Evolutionary conservation across 2,797 vertebrate species (phyloP), one percentile per base, ranked within the genome.

Genomic region (Mastacembelus armatus): DNA sequence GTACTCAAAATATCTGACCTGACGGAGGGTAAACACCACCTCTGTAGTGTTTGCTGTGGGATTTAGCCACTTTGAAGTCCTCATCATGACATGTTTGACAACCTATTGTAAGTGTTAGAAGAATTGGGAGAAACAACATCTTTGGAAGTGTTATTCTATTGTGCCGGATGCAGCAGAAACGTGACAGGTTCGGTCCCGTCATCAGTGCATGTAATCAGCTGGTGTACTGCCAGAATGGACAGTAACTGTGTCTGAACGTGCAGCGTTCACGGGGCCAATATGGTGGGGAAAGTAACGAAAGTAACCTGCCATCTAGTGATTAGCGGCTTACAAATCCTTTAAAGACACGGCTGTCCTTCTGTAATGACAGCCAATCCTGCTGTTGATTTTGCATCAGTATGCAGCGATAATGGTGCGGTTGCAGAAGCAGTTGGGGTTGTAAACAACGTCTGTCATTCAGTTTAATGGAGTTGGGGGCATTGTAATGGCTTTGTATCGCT

Each of bases 361-460:
- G 40, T 59, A 62, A 79, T 29, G 71, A 71, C 75, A 61, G 78
- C 80, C 81, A 77, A 52, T 74, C 80, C 78, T 48, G 74, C 71
- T 47, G 82, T 42, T 65, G 76, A 57, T 2, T 71, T 16, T 10
- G 60, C 86, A 87, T 88, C 83, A 87, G 86, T 81, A 86, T 88
- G 74, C 85, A 71, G 78, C 59, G 77, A 87, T 88, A 85, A 87
- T 84, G 77, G 76, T 36, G 64, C 19, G 33, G 15, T 44, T 49
- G 69, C 78, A 66, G 80, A 72, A 71, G 82, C 84, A 74, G 68
- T 77, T 71, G 79, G 69, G 85, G 75, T 83, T 84, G 83, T 87
- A 90, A 90, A 87, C 85, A 88, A 80, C 77, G 80, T 86, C 87
- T 88, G 88, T 89, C 83, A 83, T 80, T 84, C 83, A 71, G 69